A percentile compares a stretch with the other conserved stretches of the same genome.
Evolutionary conservation across 2,888 invertebrate species (phyloP).

Genomic region (Disparrhopalites patrizii): DNA sequence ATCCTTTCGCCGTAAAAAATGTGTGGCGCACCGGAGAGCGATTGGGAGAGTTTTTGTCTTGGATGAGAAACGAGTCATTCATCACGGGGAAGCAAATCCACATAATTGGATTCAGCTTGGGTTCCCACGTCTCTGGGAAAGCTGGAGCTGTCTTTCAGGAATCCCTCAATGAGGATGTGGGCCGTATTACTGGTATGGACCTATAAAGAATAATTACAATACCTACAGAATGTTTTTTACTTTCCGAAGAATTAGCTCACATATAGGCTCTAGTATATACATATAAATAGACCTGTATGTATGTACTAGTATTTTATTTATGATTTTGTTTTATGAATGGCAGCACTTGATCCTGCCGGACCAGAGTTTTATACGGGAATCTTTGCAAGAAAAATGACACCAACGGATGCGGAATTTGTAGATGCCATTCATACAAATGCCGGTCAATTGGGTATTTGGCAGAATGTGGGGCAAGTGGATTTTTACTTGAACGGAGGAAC

Average conservation of each 20-base stretch:
- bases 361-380: conserved; percentile 27
- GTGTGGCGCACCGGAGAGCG: conserved; percentile 22
- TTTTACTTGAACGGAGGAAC: conserved; percentile 22
- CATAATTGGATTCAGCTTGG: conserved; percentile 23
- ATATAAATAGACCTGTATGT: no score
- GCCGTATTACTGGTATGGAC: conserved; percentile 18
- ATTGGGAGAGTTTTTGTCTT: conserved; percentile 23
- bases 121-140: conserved; percentile 23
- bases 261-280: no score
- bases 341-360: conserved; percentile 24
- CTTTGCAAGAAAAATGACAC: conserved; percentile 10
- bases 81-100: conserved; percentile 3
- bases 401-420: conserved; percentile 11
- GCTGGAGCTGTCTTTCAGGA: conserved; percentile 10
- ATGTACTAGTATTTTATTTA: neutral
- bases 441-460: conserved; percentile 22
- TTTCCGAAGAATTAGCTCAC: no score
- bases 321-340: neutral
- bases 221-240: neutral
- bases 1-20: conserved; percentile 22
- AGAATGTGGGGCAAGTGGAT: conserved; percentile 15
- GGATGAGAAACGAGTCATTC: conserved; percentile 1
- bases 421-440: conserved; percentile 27
- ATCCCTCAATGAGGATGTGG: neutral
- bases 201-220: neutral